Conservation (phyloP, 2,113 vertebrate species). For the Rousettus leschenaultii region DNA sequence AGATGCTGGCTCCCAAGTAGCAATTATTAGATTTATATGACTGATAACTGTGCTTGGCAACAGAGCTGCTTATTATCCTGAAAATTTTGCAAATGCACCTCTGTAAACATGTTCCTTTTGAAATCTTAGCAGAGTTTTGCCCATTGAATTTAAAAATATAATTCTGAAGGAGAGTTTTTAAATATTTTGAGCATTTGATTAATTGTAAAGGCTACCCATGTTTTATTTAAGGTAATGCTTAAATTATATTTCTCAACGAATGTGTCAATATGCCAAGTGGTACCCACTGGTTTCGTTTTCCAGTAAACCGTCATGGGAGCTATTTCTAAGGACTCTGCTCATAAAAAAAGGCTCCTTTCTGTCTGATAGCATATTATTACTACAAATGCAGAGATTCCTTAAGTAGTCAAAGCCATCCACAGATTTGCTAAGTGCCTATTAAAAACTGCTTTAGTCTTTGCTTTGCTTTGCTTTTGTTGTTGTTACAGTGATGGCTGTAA, state of each 20-base stretch:
- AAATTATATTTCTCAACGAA: not conserved
- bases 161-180: not conserved
- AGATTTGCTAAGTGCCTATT: constrained; percentile 63
- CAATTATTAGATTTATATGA: not conserved
- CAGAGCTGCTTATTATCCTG: not conserved
- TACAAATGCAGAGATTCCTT: constrained; percentile 67
- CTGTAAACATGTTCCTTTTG: not conserved
- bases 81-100: not conserved
- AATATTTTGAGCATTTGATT: constrained; percentile 33
- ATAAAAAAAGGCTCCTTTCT: constrained; percentile 64
- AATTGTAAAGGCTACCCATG: not conserved
- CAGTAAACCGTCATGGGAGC: constrained; percentile 36
- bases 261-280: constrained; percentile 42
- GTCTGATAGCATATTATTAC: constrained; percentile 55
- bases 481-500: not conserved
- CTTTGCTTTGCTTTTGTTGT: constrained; percentile 14
- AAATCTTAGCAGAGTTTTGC: constrained; percentile 13
- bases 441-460: constrained; percentile 63
- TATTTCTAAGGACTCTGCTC: constrained; percentile 67
- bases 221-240: constrained; percentile 51
- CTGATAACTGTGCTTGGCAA: not conserved
- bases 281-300: constrained; percentile 41
- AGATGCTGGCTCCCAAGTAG: not conserved
- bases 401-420: constrained; percentile 59
- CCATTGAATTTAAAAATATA: not conserved